phyloP scores from a whole-genome alignment of 2,888 invertebrate genomes.

The Orchesella flavescens region DNA sequence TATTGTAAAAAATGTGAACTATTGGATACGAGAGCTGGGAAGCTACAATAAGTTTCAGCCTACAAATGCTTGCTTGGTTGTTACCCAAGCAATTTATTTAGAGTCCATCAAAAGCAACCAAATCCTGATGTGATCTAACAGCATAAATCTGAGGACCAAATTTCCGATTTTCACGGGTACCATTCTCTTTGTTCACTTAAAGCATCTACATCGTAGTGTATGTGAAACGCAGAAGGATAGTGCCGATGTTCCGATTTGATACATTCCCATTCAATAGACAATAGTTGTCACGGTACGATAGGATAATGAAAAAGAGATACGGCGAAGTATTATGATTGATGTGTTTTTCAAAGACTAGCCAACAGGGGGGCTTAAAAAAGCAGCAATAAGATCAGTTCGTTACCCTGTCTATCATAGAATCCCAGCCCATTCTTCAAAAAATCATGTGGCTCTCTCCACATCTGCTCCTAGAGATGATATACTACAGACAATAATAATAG shows the following conservation, averaged over 20 bases:
- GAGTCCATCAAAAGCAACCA: no score
- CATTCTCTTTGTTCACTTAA: no score
- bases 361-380: conserved; percentile 46
- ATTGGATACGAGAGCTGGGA: no score
- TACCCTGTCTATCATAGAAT: conserved; percentile 44
- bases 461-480: conserved; percentile 23
- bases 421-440: conserved; percentile 52
- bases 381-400: conserved; percentile 55
- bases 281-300: conserved; percentile 38
- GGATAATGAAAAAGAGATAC: conserved; percentile 39
- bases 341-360: conserved; percentile 43
- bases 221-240: no score
- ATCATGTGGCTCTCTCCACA: neutral
- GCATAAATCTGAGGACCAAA: no score
- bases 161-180: no score
- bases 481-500: conserved; percentile 42
- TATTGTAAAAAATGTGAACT: no score
- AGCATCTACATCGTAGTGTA: no score
- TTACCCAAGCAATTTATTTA: no score
- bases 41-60: no score
- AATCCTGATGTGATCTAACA: no score
- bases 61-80: no score
- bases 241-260: neutral
- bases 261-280: neutral
- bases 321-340: conserved; percentile 46